Evolutionary conservation across 1,140 invertebrate genomes (phyloP).

Genomic region (Pseudomyrmex sp.): DNA sequence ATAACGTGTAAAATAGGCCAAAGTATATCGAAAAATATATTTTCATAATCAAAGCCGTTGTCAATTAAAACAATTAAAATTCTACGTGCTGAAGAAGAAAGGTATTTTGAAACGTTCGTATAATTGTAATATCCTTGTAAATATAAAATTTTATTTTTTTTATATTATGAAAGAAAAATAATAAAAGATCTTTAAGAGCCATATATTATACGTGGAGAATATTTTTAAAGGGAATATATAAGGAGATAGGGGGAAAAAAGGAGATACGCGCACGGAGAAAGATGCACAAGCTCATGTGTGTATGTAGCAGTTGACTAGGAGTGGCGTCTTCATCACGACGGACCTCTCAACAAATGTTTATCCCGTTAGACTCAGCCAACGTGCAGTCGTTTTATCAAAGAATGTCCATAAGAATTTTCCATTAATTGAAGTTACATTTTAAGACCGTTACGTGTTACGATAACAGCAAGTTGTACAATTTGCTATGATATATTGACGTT

Average conservation of each 20-base stretch:
- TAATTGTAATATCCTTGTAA: too few relatives aligned
- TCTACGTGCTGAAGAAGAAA: too few relatives aligned
- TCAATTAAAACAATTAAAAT: too few relatives aligned
- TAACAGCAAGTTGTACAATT: too few relatives aligned
- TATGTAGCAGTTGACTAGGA: constrained; percentile 49
- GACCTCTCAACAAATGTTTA: constrained; percentile 60
- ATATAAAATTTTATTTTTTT: too few relatives aligned
- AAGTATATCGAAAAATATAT: too few relatives aligned
- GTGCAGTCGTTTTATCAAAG: constrained; percentile 55
- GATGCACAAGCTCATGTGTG: not conserved
- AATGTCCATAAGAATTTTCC: constrained; percentile 34
- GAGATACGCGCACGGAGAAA: not conserved
- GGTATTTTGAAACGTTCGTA: too few relatives aligned
- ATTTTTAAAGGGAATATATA: too few relatives aligned
- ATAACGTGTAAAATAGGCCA: not conserved
- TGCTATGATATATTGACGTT: not conserved
- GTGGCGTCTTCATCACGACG: constrained; percentile 46
- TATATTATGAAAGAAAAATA: too few relatives aligned
- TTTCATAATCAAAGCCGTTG: too few relatives aligned
- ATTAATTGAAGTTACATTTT: constrained; percentile 40
- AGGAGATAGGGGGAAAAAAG: not conserved
- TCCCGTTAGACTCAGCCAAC: constrained; percentile 65
- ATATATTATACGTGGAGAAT: too few relatives aligned
- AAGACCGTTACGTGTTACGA: constrained; percentile 3
- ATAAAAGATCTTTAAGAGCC: too few relatives aligned